Percentiles rank a stretch among this genome's conserved stretches.
Conservation (phyloP, 2,888 invertebrate species). For the Eristalinus sepulchralis region DNA sequence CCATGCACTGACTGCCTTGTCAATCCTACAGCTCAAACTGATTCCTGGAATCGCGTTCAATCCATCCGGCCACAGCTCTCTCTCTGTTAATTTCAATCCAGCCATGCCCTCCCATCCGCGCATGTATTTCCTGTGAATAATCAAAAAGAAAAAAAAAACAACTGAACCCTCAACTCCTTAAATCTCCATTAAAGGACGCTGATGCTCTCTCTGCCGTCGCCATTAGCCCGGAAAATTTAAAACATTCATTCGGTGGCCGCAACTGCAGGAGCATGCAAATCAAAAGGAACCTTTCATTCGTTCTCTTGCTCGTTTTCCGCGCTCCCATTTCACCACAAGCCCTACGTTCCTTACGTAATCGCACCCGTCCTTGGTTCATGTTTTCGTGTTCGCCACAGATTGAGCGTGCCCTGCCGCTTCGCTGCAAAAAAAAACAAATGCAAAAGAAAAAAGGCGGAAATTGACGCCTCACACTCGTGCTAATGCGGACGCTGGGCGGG, state of each 20-base stretch:
- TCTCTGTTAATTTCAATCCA: background rate
- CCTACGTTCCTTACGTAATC: background rate
- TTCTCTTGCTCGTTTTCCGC: slow-evolving; percentile 10
- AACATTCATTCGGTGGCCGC: slow-evolving; percentile 24
- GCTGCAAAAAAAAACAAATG: background rate
- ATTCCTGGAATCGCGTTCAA: background rate
- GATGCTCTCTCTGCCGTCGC: slow-evolving; percentile 12
- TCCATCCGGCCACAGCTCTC: background rate
- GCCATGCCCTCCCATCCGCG: background rate
- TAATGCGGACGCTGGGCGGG: background rate
- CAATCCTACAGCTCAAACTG: too few relatives aligned
- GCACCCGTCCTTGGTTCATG: slow-evolving; percentile 15
- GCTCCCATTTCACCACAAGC: slow-evolving; percentile 13
- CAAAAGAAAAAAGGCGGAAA: background rate
- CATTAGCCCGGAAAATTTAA: slow-evolving; percentile 40
- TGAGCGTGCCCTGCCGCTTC: background rate
- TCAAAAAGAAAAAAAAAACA: background rate
- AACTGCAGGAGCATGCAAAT: slow-evolving; percentile 34
- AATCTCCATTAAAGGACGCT: slow-evolving; percentile 28
- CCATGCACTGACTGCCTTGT: too few relatives aligned
- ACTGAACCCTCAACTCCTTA: slow-evolving; percentile 9
- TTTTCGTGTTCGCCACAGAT: slow-evolving; percentile 12
- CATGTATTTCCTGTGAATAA: background rate
- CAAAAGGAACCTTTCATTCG: slow-evolving; percentile 37
- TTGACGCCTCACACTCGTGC: slow-evolving; percentile 3